These are phyloP conservation scores for Calycopis cecrops DNA, from an alignment of 1,140 invertebrate genomes.

Conservation along the genomic window DNA sequence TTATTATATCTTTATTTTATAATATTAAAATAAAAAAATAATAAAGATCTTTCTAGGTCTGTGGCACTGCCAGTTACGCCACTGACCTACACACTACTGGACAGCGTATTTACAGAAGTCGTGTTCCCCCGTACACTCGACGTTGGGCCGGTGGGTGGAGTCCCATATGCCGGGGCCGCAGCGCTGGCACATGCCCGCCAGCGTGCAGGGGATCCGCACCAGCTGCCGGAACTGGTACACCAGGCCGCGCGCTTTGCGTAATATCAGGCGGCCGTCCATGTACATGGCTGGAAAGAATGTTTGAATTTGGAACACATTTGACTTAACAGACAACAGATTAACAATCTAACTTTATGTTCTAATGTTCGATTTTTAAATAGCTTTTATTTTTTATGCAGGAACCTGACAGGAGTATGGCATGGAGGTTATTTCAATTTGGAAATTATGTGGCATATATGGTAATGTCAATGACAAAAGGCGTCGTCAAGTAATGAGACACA, in stretches of 20 bases:
- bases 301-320: neutral
- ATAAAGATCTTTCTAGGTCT: too few species aligned
- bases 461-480: too few species aligned
- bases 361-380: too few species aligned
- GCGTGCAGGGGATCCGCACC: constrained; percentile 89
- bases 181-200: constrained; percentile 89
- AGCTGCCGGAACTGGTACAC: constrained; percentile 92
- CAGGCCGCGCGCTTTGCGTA: constrained; percentile 93
- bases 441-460: neutral
- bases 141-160: constrained; percentile 86
- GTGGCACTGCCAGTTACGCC: too few species aligned
- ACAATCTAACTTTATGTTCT: too few species aligned
- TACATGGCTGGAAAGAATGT: constrained; percentile 85
- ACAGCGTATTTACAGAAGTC: constrained; percentile 56
- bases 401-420: neutral
- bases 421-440: neutral
- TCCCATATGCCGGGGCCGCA: constrained; percentile 96
- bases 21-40: too few species aligned
- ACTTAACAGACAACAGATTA: too few species aligned
- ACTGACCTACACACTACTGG: constrained; percentile 31
- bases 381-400: too few species aligned
- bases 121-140: constrained; percentile 72
- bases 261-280: constrained; percentile 93
- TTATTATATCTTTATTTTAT: too few species aligned
- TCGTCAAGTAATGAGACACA: too few species aligned